These are phyloP conservation scores for Toxonevra muliebris DNA, from an alignment of 2,888 invertebrate species.

Conservation along the genomic window DNA sequence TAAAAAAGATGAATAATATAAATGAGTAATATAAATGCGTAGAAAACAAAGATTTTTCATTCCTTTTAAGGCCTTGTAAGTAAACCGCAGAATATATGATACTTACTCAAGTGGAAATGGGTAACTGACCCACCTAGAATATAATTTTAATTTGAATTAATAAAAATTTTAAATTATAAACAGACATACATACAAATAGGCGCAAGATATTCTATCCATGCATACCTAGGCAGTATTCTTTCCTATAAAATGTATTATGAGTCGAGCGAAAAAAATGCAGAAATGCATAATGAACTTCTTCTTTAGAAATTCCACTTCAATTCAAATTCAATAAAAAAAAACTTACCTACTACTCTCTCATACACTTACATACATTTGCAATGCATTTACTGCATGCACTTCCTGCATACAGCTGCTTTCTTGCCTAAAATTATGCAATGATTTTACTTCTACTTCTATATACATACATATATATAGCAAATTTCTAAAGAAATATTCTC, in stretches of 20 bases:
- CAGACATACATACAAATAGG: slow-evolving; percentile 5
- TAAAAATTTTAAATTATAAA: slow-evolving; percentile 11
- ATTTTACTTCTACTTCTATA: slow-evolving; percentile 22
- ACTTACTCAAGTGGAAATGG: too few relatives aligned
- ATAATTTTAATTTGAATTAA: slow-evolving; percentile 19
- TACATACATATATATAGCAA: slow-evolving; percentile 22
- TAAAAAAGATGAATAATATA: too few relatives aligned
- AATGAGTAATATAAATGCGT: too few relatives aligned
- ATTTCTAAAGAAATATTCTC: slow-evolving; percentile 27
- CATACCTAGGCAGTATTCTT: background rate
- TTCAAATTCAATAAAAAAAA: slow-evolving; percentile 28
- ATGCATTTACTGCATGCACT: slow-evolving; percentile 9
- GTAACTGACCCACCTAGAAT: background rate
- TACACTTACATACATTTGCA: background rate
- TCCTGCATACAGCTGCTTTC: slow-evolving; percentile 22
- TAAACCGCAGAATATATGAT: too few relatives aligned
- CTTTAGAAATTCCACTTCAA: slow-evolving; percentile 30
- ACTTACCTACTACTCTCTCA: slow-evolving; percentile 6
- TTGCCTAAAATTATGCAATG: slow-evolving; percentile 41
- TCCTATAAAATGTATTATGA: background rate
- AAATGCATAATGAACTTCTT: slow-evolving; percentile 28
- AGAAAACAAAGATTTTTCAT: too few relatives aligned
- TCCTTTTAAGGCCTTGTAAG: too few relatives aligned
- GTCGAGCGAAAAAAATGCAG: background rate
- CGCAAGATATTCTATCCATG: background rate